phyloP scores from a whole-genome alignment of 2,797 vertebrate species.

The Rhynchotus rufescens region DNA sequence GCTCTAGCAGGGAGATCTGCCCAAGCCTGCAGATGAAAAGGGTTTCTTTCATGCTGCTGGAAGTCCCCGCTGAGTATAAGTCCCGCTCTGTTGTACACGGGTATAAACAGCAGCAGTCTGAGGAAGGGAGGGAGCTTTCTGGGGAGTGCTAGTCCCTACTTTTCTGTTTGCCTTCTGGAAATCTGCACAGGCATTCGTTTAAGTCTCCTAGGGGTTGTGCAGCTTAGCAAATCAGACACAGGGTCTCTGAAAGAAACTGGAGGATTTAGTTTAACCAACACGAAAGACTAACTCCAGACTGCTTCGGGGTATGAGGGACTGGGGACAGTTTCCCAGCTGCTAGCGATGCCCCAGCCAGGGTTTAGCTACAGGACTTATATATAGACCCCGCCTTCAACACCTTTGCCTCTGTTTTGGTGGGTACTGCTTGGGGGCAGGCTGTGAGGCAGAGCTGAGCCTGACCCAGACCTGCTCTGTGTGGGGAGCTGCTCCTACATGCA shows the following conservation, averaged over 20 bases:
- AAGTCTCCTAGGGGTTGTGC: not conserved
- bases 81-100: not conserved
- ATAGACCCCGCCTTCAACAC: not conserved
- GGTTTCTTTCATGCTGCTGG: fast-evolving
- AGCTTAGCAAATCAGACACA: not conserved
- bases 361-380: not conserved
- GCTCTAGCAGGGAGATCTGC: not conserved
- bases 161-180: not conserved
- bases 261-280: not conserved
- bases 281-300: not conserved
- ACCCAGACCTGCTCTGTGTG: too few species aligned
- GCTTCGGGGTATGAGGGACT: not conserved
- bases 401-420: not conserved
- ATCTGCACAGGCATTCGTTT: not conserved
- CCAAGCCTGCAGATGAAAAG: not conserved
- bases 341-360: too few species aligned
- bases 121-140: not conserved
- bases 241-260: not conserved
- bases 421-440: not conserved
- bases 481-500: not conserved
- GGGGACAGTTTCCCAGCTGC: not conserved
- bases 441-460: not conserved
- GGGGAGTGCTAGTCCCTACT: not conserved
- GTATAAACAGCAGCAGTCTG: not conserved
- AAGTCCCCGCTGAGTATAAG: fast-evolving